Percentiles rank a stretch among this genome's conserved stretches.
phyloP scores from a whole-genome alignment of 2,113 vertebrate species.

The Dunckerocampus dactyliophorus region DNA sequence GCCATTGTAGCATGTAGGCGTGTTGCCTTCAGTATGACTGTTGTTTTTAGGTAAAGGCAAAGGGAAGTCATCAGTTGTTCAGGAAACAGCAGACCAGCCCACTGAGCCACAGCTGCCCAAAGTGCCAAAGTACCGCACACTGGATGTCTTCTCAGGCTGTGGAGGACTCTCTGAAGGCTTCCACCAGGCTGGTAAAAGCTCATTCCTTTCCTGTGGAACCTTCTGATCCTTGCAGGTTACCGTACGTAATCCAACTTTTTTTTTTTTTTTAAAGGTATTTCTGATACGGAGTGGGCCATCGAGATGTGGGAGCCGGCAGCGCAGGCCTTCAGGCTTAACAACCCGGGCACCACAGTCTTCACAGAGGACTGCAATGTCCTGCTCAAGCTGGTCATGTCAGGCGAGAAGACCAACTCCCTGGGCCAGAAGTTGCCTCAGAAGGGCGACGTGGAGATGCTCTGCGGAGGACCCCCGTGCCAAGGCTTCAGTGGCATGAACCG shows the following conservation, averaged over 20 bases:
- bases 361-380: slow-evolving; percentile 93
- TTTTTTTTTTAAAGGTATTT: slow-evolving; percentile 48
- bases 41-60: slow-evolving; percentile 81
- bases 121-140: slow-evolving; percentile 79
- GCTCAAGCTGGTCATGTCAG: slow-evolving; percentile 92
- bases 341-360: slow-evolving; percentile 89
- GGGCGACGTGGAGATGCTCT: slow-evolving; percentile 94
- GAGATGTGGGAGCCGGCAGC: slow-evolving; percentile 99
- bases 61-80: slow-evolving; percentile 57
- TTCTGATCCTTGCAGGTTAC: background rate
- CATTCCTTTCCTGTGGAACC: background rate
- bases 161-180: slow-evolving; percentile 94
- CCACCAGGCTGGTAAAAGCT: slow-evolving; percentile 86
- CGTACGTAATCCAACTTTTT: fast-evolving
- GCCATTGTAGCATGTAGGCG: too few relatives aligned
- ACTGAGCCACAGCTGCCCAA: slow-evolving; percentile 52
- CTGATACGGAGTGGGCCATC: slow-evolving; percentile 89
- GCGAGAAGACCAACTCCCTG: slow-evolving; percentile 83
- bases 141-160: slow-evolving; percentile 95
- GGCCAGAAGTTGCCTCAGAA: slow-evolving; percentile 93
- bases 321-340: slow-evolving; percentile 93
- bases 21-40: too few relatives aligned
- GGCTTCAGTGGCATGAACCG: slow-evolving; percentile 98
- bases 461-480: slow-evolving; percentile 92
- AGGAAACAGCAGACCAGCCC: slow-evolving; percentile 70